A percentile compares a stretch with the other conserved stretches of the same genome.
These are phyloP conservation scores for Tetraodon nigroviridis DNA, from an alignment of 2,113 vertebrate genomes.

Conservation along the genomic window DNA sequence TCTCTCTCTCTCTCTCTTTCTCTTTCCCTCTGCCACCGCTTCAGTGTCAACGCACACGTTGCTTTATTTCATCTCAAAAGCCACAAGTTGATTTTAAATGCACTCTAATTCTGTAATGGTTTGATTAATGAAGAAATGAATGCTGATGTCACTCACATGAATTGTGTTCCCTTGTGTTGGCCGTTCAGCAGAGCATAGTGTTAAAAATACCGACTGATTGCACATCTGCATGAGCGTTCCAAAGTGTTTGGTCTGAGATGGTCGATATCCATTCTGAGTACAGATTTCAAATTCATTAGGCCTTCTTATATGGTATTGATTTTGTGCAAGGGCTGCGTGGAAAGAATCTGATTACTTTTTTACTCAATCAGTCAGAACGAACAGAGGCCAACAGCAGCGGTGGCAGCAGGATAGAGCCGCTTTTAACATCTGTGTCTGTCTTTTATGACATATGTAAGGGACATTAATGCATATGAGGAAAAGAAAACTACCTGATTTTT, in stretches of 20 bases:
- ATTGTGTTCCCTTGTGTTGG: constrained; percentile 13
- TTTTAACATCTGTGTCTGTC: neutral
- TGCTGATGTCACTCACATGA: constrained; percentile 3
- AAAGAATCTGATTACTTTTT: constrained; percentile 63
- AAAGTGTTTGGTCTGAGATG: constrained; percentile 58
- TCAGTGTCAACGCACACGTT: neutral
- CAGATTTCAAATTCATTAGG: constrained; percentile 75
- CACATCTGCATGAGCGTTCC: constrained; percentile 51
- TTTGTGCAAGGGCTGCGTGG: constrained; percentile 55
- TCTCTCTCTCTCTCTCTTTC: constrained; percentile 7
- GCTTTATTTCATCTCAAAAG: constrained; percentile 5
- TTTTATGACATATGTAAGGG: constrained; percentile 2
- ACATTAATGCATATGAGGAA: neutral
- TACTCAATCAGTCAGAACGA: constrained; percentile 49
- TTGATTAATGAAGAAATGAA: neutral
- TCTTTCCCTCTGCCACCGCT: constrained; percentile 13
- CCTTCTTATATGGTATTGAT: constrained; percentile 75
- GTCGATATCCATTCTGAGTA: constrained; percentile 72
- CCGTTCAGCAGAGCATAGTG: neutral
- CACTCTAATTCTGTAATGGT: neutral
- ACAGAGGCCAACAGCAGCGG: constrained; percentile 28
- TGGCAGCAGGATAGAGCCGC: constrained; percentile 11
- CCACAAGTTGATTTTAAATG: neutral
- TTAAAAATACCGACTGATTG: constrained; percentile 50
- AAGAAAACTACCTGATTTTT: neutral